Percentiles rank a stretch among this genome's conserved stretches.
phyloP scores from a whole-genome alignment of 2,888 invertebrate genomes.

The Dugesia japonica region DNA sequence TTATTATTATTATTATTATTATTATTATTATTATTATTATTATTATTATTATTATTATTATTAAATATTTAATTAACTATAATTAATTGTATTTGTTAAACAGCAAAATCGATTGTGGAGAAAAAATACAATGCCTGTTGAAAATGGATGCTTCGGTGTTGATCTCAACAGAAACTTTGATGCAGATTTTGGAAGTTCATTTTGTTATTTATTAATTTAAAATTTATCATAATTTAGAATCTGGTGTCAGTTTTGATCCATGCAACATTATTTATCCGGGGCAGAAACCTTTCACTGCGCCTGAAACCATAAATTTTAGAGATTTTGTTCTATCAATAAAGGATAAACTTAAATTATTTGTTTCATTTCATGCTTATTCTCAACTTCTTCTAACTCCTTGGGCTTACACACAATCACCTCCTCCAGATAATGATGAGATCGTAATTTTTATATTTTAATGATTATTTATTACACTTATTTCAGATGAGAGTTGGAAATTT shows the following conservation, averaged over 20 bases:
- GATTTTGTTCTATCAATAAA: constrained; percentile 8
- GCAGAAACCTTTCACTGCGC: not conserved
- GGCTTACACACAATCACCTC: not conserved
- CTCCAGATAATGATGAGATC: not conserved
- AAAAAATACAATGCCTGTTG: constrained; percentile 7
- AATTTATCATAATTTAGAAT: not conserved
- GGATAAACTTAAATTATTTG: not conserved
- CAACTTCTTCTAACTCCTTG: not conserved
- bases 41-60: too few relatives aligned
- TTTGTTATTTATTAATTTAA: not conserved
- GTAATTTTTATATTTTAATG: not conserved
- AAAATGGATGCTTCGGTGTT: not conserved
- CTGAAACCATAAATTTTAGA: not conserved
- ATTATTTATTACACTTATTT: not conserved
- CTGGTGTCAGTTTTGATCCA: not conserved
- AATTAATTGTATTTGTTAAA: not conserved
- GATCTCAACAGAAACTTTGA: not conserved
- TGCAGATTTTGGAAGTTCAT: not conserved
- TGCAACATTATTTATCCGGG: not conserved
- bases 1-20: not conserved
- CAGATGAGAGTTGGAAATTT: constrained; percentile 26
- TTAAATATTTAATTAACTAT: not conserved
- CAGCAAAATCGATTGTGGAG: not conserved
- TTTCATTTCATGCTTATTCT: not conserved
- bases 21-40: too few relatives aligned